phyloP scores from a whole-genome alignment of 2,888 invertebrate genomes.

The Drosophila kokeensis region DNA sequence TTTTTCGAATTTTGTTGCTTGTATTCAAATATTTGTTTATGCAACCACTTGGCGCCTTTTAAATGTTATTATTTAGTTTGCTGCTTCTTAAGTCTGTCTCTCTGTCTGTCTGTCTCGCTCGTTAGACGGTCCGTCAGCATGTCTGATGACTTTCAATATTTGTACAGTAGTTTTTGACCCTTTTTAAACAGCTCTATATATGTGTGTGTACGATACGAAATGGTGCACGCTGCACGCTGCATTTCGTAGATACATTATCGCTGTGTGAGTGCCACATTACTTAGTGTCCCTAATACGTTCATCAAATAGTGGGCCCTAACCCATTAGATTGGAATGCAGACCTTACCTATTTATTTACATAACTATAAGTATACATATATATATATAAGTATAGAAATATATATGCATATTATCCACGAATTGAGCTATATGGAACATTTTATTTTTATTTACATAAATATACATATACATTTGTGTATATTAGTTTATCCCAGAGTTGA shows the following conservation, averaged over 20 bases:
- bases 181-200: conserved; percentile 76
- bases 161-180: conserved; percentile 80
- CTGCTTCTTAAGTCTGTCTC: conserved; percentile 29
- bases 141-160: conserved; percentile 74
- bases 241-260: conserved; percentile 62
- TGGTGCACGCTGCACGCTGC: conserved; percentile 50
- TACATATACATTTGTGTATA: background rate
- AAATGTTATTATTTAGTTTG: conserved; percentile 82
- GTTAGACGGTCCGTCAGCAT: conserved; percentile 54
- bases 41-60: conserved; percentile 84
- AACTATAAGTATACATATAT: background rate
- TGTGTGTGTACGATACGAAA: conserved; percentile 34
- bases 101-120: conserved; percentile 19
- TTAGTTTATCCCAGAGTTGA: background rate
- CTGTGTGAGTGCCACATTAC: conserved; percentile 57
- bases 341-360: conserved; percentile 10
- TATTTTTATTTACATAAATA: background rate
- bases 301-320: conserved; percentile 45
- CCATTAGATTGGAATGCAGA: conserved; percentile 42
- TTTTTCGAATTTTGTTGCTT: conserved; percentile 29
- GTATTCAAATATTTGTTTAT: conserved; percentile 82
- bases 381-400: background rate
- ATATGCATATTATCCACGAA: background rate
- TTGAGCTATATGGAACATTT: conserved; percentile 15
- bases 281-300: conserved; percentile 56